Evolutionary conservation across 1,140 invertebrate genomes (phyloP), one percentile per base, ranked within the genome.

Genomic region (Nasonia giraulti): DNA sequence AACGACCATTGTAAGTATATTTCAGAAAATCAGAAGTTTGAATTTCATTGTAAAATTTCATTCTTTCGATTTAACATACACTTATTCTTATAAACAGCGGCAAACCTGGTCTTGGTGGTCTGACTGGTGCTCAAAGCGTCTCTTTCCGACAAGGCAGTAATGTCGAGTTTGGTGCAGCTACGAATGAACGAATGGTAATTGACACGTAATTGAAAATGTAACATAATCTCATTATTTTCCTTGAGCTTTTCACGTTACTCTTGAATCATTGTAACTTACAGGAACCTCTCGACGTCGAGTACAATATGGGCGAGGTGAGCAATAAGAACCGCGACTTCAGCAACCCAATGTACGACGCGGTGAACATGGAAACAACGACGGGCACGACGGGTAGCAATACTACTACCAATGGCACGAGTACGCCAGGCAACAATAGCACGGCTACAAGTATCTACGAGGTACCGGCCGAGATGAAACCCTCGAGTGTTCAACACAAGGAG

Each of bases 281-380:
- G 94, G 94, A 95, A 87, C 94, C 94, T 1, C 89, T 96, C 86
- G 96, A 98, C 89, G 96, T 96, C 44, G 96, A 96, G 68, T 97
- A 97, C 91, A 96, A 95, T 88, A 92, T 97, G 78, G 95, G 95
- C 71, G 95, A 96, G 75, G 94, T 96, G 47, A 94, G 94, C 86
- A 93, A 93, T 85, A 97, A 97, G 91, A 96, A 96, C 78, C 94
- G 97, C 79, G 98, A 99, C 92, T 99, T 99, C 93, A 97, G 96
- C 89, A 99, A 99, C 93, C 98, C 98, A 12, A 98, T 99, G 97
- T 99, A 98, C 91, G 98, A 99, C 89, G 97, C 95, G 1, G 95
- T 97, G 12, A 95, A 95, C 84, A 93, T 93, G 85, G 92, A 91
- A 88, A 93, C 92, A 11, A 94, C 95, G 86, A 62, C 73, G 10